Evolutionary conservation across 2,113 vertebrate species (phyloP), one percentile per base, ranked within the genome.

Genomic region (Montifringilla adamsi): DNA sequence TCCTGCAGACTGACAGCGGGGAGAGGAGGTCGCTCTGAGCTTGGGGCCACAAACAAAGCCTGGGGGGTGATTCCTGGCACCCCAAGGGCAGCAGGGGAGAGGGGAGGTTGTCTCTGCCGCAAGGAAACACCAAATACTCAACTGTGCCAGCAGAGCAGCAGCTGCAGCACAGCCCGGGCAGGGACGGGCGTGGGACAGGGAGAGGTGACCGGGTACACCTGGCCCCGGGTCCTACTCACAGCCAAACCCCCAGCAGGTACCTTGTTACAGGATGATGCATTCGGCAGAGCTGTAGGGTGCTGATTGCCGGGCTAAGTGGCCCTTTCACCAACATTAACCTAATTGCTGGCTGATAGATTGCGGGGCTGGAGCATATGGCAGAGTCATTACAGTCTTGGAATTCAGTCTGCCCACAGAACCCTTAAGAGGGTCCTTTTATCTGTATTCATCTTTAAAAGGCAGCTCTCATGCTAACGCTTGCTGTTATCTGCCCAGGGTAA

Each of bases 281-380:
- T 93, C 59, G 47, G 63, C 67, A 92, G 89, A 93, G 89, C 96
- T 15, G 91, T 76, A n/a, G 96, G 97, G 95, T 86, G 94, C 95
- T 97, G 97, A 98, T 93, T 96, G 90, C 88, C 89, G 90, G 96
- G 95, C 97, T 97, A 98, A 98, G 97, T 30, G 69, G 92, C 93
- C 97, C 96, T 97, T 98, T 97, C 97, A 95, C 97, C 96, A 96
- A 96, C 96, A 98, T 98, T 98, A 98, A 97, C 97, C 97, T 98
- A 98, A 98, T 98, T 98, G 97, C 96, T 63, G 91, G 90, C 95
- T 98, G 97, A 98, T 97, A 87, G 97, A 97, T 97, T 91, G 93
- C 13, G 13, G 59, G 87, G 96, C 94, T 96, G 90, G 56, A 97
- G 84, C 97, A 98, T 97, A 97, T 97, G 96, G 98, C 69, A 24